Evolutionary conservation across 1,140 invertebrate species (phyloP), one percentile per base, ranked within the genome.

Genomic region (Grapholita molesta): DNA sequence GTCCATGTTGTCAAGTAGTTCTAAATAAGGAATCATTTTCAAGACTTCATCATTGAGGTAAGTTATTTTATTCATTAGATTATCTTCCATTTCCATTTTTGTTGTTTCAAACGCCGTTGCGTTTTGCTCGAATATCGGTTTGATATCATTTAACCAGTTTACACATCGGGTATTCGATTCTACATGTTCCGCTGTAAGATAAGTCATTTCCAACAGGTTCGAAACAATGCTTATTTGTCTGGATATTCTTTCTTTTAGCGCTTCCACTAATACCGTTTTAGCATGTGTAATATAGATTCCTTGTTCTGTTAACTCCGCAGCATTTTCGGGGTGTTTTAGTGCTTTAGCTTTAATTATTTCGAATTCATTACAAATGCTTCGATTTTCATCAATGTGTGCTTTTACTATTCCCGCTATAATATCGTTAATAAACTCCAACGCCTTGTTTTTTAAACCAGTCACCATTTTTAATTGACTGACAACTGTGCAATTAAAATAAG

Each of bases 81-180:
- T 93, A 77, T 97, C 96, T 90, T 98, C 97, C 79, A 97, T 95
- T 66, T 95, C 94, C 66, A 94, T 95, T 91, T 97, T 97, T 48
- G 94, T 95, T 30, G 94, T 93, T 90, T 98, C 97, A 80, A 95
- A 95, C 70, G 95, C 94, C 32, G 93, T 92, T 48, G 94, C 94
- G 83, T 95, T 96, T 80, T 94, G 93, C 18, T 96, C 94, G 73
- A 96, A 94, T 52, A 96, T 94, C 3, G 94, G 94, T 77, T 95
- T 94, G 11, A 97, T 96, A 48, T 94, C 93, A 65, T 92, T 92
- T 7, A 96, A 80, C 96, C 96, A 97, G 74, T 94, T 94, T 0
- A 96, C 93, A 1, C 95, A 96, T 64, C 82, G 89, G 8, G 94
- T 94, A 78, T 95, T 96, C 0, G 94, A 88, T 68, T 93, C 92